Evolutionary conservation across 2,888 invertebrate species (phyloP), one percentile per base, ranked within the genome.

Genomic region (Rhingia campestris): DNA sequence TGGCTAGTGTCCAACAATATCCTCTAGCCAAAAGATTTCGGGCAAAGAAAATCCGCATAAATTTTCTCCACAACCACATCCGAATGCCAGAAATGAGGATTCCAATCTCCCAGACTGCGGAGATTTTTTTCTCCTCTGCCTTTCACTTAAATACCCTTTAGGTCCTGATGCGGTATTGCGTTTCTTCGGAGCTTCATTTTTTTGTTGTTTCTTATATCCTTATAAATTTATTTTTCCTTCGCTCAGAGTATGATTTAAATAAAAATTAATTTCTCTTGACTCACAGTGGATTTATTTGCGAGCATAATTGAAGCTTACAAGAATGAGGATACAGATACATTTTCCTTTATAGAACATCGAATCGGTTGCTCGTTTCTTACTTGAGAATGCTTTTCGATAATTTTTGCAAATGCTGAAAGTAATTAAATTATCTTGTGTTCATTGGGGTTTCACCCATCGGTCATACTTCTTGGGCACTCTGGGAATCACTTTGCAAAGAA

Each of bases 31-130:
- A 84, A 80, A 80, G 80, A 84, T 84, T 80, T 80, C 84, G 70
- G 64, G 49, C 84, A 80, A 80, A 84, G 80, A 80, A 82, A 84
- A 75, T 84, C 84, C 84, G 80, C 84, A 84, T 84, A 84, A 80
- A 84, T 84, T 84, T 84, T 59, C 58, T 54, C 70, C 41, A 37
- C 54, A 84, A 84, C 84, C 84, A 61, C 80, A 80, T 84, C 64
- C 59, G 70, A 69, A 66, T 74, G 84, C 80, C 84, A 84, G 84
- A 56, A 70, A 70, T 58, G 64, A 49, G 56, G 70, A 80, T 84
- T 75, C 54, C 79, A 84, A 74, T 75, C 84, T 64, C 69, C 14
- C 59, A 64, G 66, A 84, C 74, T 84, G 84, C 84, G 70, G 80
- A 80, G 74, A 73, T 69, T 73, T 77, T 66, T 49, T 51, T 7